phyloP scores from a whole-genome alignment of 2,797 vertebrate genomes.

The Gorsachius magnificus region DNA sequence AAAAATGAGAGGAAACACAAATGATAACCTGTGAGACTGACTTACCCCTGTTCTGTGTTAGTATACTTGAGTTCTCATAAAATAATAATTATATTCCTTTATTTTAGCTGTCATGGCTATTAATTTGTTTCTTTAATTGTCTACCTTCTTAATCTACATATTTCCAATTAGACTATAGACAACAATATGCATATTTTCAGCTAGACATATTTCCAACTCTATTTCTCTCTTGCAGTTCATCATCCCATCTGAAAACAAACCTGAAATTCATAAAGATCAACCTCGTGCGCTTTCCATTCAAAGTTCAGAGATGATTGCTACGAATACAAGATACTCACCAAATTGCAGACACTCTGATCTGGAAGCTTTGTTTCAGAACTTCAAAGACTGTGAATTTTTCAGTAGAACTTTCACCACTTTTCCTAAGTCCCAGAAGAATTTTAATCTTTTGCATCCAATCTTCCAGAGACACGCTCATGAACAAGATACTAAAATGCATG shows the following conservation, averaged over 20 bases:
- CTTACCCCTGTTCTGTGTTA: not conserved
- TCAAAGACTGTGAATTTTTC: constrained; percentile 90
- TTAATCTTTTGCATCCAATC: constrained; percentile 85
- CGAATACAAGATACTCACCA: constrained; percentile 89
- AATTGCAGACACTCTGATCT: constrained; percentile 93
- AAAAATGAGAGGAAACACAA: not conserved
- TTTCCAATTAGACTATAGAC: too few species aligned
- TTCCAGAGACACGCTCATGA: constrained; percentile 95
- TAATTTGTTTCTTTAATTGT: not conserved
- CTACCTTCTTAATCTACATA: not conserved
- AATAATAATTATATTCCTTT: not conserved
- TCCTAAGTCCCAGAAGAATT: constrained; percentile 78
- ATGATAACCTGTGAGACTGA: not conserved
- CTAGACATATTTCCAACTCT: not conserved
- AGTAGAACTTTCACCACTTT: constrained; percentile 81
- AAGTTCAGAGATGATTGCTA: constrained; percentile 97
- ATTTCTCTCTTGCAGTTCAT: constrained; percentile 83
- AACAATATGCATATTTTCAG: too few species aligned
- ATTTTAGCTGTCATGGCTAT: not conserved
- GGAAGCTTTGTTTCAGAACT: constrained; percentile 91
- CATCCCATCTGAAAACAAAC: constrained; percentile 87
- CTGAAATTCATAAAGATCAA: constrained; percentile 85
- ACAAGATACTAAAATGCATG: constrained; percentile 92
- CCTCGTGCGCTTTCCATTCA: constrained; percentile 93
- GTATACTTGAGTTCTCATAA: not conserved